A percentile compares a stretch with the other conserved stretches of the same genome.
Conservation (phyloP, 2,797 vertebrate species). For the Euthynnus affinis region DNA sequence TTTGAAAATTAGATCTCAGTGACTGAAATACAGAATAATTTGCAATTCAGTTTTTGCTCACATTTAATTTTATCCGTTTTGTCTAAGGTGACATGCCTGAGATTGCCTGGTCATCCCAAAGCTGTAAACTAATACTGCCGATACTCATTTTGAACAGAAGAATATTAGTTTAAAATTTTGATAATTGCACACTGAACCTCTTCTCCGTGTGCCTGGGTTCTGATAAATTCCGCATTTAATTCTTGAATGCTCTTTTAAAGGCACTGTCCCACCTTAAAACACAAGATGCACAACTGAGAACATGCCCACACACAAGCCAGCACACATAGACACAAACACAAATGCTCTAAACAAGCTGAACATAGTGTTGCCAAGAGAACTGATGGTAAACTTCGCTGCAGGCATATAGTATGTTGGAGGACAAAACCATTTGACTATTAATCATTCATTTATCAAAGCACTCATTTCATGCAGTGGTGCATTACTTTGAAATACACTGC, state of each 20-base stretch:
- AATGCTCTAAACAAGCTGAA: conserved; percentile 12
- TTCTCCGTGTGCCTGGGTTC: conserved; percentile 22
- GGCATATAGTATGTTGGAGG: conserved; percentile 10
- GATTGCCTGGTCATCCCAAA: conserved; percentile 23
- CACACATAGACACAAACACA: conserved; percentile 16
- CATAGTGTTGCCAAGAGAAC: conserved; percentile 9
- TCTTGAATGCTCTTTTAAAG: conserved; percentile 51
- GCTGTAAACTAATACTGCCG: conserved; percentile 36
- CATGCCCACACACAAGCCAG: conserved; percentile 10
- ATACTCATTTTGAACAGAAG: conserved; percentile 36
- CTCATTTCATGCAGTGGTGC: conserved; percentile 26
- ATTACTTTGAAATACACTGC: conserved; percentile 16
- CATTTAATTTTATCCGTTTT: conserved; percentile 37
- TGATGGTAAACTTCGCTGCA: conserved; percentile 49
- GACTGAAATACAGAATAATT: conserved; percentile 63
- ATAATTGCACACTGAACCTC: conserved; percentile 32
- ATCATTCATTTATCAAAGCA: conserved; percentile 38
- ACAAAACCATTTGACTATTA: conserved; percentile 25
- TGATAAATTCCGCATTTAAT: conserved; percentile 33
- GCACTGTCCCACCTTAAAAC: conserved; percentile 27
- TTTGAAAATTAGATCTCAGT: conserved; percentile 71
- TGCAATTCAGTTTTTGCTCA: conserved; percentile 54
- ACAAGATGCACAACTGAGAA: conserved; percentile 13
- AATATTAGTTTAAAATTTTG: conserved; percentile 36
- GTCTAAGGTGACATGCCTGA: conserved; percentile 36